A percentile compares a stretch with the other conserved stretches of the same genome.
Conservation (phyloP, 2,797 vertebrate species). For the Lepidocolaptes lacrymiger region DNA sequence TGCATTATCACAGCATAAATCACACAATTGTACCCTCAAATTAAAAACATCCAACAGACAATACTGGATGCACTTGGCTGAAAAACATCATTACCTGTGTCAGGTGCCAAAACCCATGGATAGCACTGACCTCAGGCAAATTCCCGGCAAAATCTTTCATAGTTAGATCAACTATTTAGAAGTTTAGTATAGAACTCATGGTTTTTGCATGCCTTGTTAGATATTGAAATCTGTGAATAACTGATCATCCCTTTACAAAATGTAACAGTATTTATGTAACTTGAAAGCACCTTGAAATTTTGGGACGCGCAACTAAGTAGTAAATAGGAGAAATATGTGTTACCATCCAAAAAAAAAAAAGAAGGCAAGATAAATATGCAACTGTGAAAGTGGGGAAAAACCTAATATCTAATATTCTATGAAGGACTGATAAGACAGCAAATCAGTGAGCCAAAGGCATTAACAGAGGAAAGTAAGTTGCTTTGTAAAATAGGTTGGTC, state of each 20-base stretch:
- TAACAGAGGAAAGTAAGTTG: neutral
- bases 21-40: neutral
- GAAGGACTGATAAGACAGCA: neutral
- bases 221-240: neutral
- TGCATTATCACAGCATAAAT: neutral
- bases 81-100: neutral
- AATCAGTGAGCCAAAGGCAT: neutral
- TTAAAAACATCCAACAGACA: neutral
- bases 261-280: neutral
- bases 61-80: neutral
- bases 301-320: neutral
- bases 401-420: neutral
- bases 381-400: neutral
- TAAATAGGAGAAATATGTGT: neutral
- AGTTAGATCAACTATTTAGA: neutral
- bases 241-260: neutral
- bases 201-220: neutral
- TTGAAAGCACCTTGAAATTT: neutral
- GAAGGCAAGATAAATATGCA: neutral
- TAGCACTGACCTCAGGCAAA: neutral
- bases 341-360: neutral
- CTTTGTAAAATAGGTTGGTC: neutral
- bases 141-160: neutral
- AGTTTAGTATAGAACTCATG: neutral
- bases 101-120: neutral